phyloP scores from a whole-genome alignment of 2,113 vertebrate genomes.

The Okapia johnstoni region DNA sequence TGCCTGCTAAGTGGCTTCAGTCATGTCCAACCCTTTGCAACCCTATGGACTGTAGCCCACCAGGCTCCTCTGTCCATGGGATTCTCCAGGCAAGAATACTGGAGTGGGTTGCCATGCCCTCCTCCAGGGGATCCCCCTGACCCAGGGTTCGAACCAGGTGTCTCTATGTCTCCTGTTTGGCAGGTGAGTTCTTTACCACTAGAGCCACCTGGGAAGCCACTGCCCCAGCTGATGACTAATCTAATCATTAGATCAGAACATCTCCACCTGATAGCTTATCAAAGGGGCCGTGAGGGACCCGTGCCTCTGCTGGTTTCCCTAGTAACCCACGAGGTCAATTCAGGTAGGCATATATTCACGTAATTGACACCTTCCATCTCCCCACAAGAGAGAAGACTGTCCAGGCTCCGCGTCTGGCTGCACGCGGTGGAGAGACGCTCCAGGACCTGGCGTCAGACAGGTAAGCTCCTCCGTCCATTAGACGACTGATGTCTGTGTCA shows the following conservation, averaged over 20 bases:
- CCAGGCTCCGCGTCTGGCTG: not conserved
- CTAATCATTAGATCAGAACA: not conserved
- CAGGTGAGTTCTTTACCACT: not conserved
- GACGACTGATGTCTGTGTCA: not conserved
- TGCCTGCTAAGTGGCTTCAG: not conserved
- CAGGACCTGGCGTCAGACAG: not conserved
- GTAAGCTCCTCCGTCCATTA: not conserved
- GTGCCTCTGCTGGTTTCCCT: not conserved
- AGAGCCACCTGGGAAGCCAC: not conserved
- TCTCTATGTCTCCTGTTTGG: not conserved
- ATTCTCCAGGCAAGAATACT: not conserved
- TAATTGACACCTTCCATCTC: not conserved
- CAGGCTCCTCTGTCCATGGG: not conserved
- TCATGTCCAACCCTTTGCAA: not conserved
- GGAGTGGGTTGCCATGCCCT: not conserved
- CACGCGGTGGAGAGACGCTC: fast-evolving
- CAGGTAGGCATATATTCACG: not conserved
- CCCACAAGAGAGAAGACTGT: too few species aligned
- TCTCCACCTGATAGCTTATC: not conserved
- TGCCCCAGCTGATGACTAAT: not conserved
- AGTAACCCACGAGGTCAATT: not conserved
- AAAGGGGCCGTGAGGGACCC: not conserved
- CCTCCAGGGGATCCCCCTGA: not conserved
- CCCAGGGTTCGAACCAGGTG: not conserved
- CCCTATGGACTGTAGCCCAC: not conserved